Evolutionary conservation across 2,888 invertebrate genomes (phyloP), one percentile per base, ranked within the genome.

Genomic region (Catocala nupta): DNA sequence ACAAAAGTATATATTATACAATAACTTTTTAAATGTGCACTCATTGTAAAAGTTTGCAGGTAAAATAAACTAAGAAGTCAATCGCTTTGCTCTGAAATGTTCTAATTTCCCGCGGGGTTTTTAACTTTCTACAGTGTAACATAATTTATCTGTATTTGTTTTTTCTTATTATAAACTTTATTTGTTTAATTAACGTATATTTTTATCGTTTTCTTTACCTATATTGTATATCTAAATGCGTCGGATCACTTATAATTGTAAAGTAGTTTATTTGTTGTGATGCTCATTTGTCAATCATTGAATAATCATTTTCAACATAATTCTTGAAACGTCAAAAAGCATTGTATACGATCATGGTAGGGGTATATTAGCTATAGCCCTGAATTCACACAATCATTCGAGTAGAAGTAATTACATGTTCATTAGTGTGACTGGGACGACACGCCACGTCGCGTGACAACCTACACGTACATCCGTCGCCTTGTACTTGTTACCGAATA

Each of bases 361-460:
- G 36, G 51, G 39, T n/a, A 12, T 51, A 39, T 51, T 39, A 42
- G 43, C 16, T 76, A 25, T 78, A 81, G 50, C 83, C 84, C 82
- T 83, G 76, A 78, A 77, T 76, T 68, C 69, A 73, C 80, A 82
- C 83, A 87, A 88, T 87, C 84, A 83, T 68, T 75, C 78, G 75
- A 80, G 75, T 81, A 85, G 83, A 84, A 85, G 87, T 90, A 91
- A 91, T 91, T 90, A 92, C 89, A 85, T 87, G 88, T 90, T 90
- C 90, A 91, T 91, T 91, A 90, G 83, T 83, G 86, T 80, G 83
- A 82, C 83, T 77, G 78, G 78, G 81, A 80, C 81, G 84, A 78
- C 91, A 91, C 90, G 92, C 88, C 75, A 91, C 84, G 81, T 91
- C 84, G 91, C 91, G 90, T 92, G 91, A 82, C 85, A 78, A 69